Evolutionary conservation across 2,113 vertebrate species (phyloP).

Genomic region (Melospiza georgiana): DNA sequence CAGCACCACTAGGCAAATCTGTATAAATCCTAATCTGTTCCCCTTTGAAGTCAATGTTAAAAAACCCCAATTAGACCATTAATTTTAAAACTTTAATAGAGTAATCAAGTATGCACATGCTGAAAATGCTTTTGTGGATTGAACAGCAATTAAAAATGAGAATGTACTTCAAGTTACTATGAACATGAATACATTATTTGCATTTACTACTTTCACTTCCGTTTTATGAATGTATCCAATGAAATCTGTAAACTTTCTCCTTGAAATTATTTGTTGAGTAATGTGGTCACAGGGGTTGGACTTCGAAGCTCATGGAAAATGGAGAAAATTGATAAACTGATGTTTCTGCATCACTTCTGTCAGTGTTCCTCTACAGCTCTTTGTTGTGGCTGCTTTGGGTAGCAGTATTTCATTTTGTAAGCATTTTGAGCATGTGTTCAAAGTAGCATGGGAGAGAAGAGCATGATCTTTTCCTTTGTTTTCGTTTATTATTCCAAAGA

Average conservation of each 20-base stretch:
- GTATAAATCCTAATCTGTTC: constrained; percentile 21
- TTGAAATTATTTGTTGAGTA: background rate
- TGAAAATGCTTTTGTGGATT: constrained; percentile 11
- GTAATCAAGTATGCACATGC: constrained; percentile 35
- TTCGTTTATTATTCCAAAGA: constrained; percentile 17
- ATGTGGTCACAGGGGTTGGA: background rate
- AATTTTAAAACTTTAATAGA: constrained; percentile 27
- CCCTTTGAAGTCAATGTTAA: constrained; percentile 52
- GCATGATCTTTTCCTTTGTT: background rate
- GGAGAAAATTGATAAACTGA: background rate
- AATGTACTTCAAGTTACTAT: background rate
- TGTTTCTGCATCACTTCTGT: background rate
- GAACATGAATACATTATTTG: background rate
- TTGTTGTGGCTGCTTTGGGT: constrained; percentile 21
- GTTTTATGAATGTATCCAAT: background rate
- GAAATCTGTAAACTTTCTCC: background rate
- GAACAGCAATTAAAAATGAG: constrained; percentile 19
- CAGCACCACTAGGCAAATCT: background rate
- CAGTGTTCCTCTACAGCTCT: background rate
- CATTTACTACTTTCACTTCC: constrained; percentile 24
- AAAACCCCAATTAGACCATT: constrained; percentile 19
- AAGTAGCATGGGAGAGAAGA: background rate
- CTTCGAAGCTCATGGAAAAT: background rate
- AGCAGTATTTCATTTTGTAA: constrained; percentile 2
- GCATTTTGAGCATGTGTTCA: constrained; percentile 18